Evolutionary conservation across 2,113 vertebrate species (phyloP), one percentile per base, ranked within the genome.

Genomic region (Pipra filicauda): DNA sequence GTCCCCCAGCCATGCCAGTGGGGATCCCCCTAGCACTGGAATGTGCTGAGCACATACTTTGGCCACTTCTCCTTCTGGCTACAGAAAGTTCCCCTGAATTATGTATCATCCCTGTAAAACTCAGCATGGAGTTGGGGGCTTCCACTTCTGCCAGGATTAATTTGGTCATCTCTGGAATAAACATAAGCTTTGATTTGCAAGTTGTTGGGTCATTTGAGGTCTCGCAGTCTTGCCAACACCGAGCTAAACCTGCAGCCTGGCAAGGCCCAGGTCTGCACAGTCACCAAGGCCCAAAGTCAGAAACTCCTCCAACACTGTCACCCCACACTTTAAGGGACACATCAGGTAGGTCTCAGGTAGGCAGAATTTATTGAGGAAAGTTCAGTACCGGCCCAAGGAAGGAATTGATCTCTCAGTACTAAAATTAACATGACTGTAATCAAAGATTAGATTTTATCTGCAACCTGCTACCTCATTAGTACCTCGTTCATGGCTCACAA

Each of bases 311-410:
- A 89, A 51, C 23, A 28, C 23, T 12, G 51, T 37, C 37, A 22
- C 35, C 17, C 26, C 14, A 44, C 2, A 0, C 49, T 49, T 26
- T 5, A 73, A 28, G 1, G 9, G 13, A 88, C 70, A 48, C 51
- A 79, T 48, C n/a, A 33, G 9, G 17, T 26, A 51, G 57, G 64
- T 71, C 43, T 20, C 81, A 79, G 44, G 57, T 16, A 82, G n/a
- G 44, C 22, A 64, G 26, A 61, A 61, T 97, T 96, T 97, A 97
- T 78, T 95, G 86, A 91, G 22, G 20, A 15, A 86, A 81, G 39
- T 70, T 74, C 79, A 80, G 86, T 86, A 86, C 72, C 51, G 9
- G 93, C 77, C 73, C 73, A 74, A 81, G 52, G 23, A 77, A 95
- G 55, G 16, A 69, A 74, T 24, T 22, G 12, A 89, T 55, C 23